Evolutionary conservation across 2,797 vertebrate species (phyloP).

Genomic region (Propithecus perrieri): DNA sequence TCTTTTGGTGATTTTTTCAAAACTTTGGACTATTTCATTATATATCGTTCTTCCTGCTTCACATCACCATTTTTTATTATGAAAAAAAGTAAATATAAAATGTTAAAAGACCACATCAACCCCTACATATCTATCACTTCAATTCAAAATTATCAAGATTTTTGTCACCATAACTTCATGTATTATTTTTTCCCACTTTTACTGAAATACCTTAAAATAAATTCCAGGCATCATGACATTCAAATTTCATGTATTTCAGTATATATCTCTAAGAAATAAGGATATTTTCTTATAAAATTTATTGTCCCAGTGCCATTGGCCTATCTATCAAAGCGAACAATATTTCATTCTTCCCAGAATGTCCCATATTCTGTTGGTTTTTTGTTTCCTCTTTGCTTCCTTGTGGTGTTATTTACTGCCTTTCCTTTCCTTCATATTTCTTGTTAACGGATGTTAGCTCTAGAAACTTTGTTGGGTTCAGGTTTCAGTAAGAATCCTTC

Average conservation of each 20-base stretch:
- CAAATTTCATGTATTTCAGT: not conserved
- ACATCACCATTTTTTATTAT: not conserved
- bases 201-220: not conserved
- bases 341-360: constrained; percentile 32
- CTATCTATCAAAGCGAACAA: not conserved
- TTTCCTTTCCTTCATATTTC: constrained; percentile 17
- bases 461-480: not conserved
- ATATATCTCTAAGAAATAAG: not conserved
- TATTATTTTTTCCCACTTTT: not conserved
- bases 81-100: not conserved
- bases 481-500: constrained; percentile 9
- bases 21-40: not conserved
- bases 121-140: not conserved
- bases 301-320: not conserved
- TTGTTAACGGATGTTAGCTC: constrained; percentile 45
- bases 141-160: not conserved
- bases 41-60: not conserved
- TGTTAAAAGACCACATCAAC: not conserved
- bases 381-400: not conserved
- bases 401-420: not conserved
- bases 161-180: not conserved
- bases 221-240: not conserved
- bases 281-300: not conserved
- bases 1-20: not conserved
- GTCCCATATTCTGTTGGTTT: not conserved